phyloP scores from a whole-genome alignment of 2,797 vertebrate genomes.

The Tragelaphus eurycerus region DNA sequence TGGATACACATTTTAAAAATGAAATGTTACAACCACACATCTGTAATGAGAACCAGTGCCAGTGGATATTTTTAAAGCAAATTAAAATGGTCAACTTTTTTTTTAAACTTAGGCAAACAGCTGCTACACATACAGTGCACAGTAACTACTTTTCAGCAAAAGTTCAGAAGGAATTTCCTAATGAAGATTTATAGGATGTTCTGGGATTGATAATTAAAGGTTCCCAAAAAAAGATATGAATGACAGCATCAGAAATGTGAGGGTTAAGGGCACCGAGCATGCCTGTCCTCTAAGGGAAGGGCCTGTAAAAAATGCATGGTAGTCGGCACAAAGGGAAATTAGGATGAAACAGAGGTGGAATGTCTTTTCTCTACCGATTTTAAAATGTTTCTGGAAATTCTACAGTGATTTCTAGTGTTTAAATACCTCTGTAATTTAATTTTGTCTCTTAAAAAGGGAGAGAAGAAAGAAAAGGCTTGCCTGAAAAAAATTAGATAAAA shows the following conservation, averaged over 20 bases:
- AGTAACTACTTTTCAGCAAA: slow-evolving; percentile 78
- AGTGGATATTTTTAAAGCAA: slow-evolving; percentile 80
- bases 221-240: slow-evolving; percentile 47
- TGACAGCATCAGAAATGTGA: slow-evolving; percentile 41
- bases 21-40: slow-evolving; percentile 81
- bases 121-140: slow-evolving; percentile 73
- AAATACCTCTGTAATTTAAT: background rate
- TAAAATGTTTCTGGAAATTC: slow-evolving; percentile 18
- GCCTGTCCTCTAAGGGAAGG: background rate
- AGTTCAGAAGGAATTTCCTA: slow-evolving; percentile 75
- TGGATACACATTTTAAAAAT: slow-evolving; percentile 80
- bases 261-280: background rate
- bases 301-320: background rate
- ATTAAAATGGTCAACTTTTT: slow-evolving; percentile 77
- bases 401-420: background rate
- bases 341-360: background rate
- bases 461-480: background rate
- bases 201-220: slow-evolving; percentile 71
- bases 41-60: slow-evolving; percentile 78
- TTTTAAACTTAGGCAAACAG: slow-evolving; percentile 72
- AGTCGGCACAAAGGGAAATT: background rate
- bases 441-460: background rate
- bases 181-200: slow-evolving; percentile 75
- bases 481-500: background rate
- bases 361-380: background rate